Conservation (phyloP, 2,113 vertebrate species). For the Chascanopsetta lugubris region DNA sequence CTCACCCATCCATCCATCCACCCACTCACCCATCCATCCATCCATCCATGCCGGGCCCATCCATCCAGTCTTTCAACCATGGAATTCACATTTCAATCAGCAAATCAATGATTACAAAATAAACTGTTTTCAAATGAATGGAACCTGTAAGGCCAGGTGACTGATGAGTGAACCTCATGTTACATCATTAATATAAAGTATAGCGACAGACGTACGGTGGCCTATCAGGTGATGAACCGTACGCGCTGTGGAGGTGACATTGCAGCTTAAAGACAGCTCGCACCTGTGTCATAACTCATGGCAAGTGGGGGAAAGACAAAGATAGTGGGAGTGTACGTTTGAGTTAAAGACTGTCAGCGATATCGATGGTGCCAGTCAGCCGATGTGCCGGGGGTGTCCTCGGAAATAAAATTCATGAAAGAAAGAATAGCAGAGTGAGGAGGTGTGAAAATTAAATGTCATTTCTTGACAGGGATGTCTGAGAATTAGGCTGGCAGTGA, state of each 20-base stretch:
- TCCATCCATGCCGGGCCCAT: no score
- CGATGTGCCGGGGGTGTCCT: slow-evolving; percentile 60
- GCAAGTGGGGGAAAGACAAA: slow-evolving; percentile 49
- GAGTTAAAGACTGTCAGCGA: slow-evolving; percentile 69
- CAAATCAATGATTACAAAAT: neutral
- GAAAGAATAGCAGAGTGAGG: slow-evolving; percentile 70
- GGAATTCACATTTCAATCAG: neutral
- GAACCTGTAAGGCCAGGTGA: neutral
- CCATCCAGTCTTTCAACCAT: no score
- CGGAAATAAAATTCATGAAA: slow-evolving; percentile 70
- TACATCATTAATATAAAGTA: neutral
- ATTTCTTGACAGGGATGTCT: slow-evolving; percentile 79
- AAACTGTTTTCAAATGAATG: neutral
- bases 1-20: no score
- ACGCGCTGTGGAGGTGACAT: slow-evolving; percentile 31
- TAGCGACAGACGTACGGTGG: neutral
- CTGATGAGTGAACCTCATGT: slow-evolving; percentile 1
- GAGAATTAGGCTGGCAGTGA: slow-evolving; percentile 80
- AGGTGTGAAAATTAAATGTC: slow-evolving; percentile 83
- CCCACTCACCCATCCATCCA: no score
- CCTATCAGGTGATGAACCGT: neutral
- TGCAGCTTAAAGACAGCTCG: slow-evolving; percentile 38
- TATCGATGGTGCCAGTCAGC: slow-evolving; percentile 71
- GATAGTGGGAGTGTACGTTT: slow-evolving; percentile 50
- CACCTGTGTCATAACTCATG: slow-evolving; percentile 56